Percentiles rank a stretch among this genome's conserved stretches.
These are phyloP conservation scores for Plecotus auritus DNA, from an alignment of 2,113 vertebrate genomes.

Conservation along the genomic window DNA sequence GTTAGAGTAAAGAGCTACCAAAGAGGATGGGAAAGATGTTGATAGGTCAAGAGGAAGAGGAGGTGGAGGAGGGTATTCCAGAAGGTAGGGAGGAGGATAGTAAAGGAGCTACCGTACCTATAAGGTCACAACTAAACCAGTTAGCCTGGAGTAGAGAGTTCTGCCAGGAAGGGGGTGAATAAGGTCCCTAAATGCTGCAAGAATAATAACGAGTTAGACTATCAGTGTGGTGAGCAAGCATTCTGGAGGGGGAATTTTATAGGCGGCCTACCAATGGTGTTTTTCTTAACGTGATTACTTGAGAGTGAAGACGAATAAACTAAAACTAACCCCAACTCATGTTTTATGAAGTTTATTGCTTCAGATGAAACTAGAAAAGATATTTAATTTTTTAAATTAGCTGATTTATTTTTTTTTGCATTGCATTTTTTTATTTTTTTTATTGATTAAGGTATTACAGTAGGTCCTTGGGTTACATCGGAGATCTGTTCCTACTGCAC, in stretches of 20 bases:
- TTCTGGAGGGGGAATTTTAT: neutral
- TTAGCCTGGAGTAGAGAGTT: conserved; percentile 43
- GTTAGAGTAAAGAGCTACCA: neutral
- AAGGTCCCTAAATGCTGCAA: conserved; percentile 9
- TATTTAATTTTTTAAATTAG: conserved; percentile 12
- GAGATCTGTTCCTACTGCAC: too few species aligned
- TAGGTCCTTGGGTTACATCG: too few species aligned
- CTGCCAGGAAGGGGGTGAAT: neutral
- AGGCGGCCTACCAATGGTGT: neutral
- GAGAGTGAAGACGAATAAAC: neutral
- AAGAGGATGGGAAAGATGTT: neutral
- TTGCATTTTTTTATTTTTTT: too few species aligned
- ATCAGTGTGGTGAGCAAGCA: neutral
- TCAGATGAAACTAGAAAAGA: neutral
- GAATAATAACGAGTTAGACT: neutral
- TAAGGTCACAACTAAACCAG: conserved; percentile 37
- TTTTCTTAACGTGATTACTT: neutral
- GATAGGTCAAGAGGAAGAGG: neutral
- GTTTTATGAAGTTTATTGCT: neutral
- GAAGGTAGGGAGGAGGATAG: neutral
- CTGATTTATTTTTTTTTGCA: neutral
- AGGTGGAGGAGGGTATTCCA: neutral
- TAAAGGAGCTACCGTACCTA: neutral
- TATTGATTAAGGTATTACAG: too few species aligned
- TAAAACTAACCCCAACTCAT: conserved; percentile 24